phyloP scores from a whole-genome alignment of 2,797 vertebrate species.

The Peromyscus eremicus region DNA sequence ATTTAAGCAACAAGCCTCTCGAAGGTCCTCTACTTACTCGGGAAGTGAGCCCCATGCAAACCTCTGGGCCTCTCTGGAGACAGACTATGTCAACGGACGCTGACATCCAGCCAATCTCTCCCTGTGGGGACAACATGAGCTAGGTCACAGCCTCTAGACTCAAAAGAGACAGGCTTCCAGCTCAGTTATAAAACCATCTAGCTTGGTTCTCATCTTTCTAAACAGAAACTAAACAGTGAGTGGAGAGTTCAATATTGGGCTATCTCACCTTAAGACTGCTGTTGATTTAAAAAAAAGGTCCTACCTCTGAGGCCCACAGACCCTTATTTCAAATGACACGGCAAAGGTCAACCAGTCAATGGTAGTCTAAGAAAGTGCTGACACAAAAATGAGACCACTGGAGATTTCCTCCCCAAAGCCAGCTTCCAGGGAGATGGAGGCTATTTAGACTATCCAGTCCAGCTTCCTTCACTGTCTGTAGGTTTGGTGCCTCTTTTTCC shows the following conservation, averaged over 20 bases:
- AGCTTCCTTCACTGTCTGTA: not conserved
- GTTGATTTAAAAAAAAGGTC: not conserved
- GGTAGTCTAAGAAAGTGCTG: not conserved
- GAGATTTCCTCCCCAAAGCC: not conserved
- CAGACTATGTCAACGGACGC: not conserved
- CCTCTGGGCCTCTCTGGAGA: not conserved
- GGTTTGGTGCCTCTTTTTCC: not conserved
- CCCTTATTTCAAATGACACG: constrained; percentile 19
- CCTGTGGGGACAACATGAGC: accelerated
- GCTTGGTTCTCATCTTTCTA: not conserved
- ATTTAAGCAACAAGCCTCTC: not conserved
- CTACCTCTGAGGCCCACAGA: not conserved
- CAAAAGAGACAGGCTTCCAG: not conserved
- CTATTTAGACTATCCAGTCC: not conserved
- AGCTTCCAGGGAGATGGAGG: not conserved
- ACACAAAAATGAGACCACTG: not conserved
- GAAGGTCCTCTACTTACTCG: not conserved
- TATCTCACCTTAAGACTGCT: not conserved
- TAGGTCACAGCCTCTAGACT: not conserved
- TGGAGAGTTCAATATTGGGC: not conserved
- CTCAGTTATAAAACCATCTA: not conserved
- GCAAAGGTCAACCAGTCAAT: not conserved
- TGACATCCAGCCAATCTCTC: not conserved
- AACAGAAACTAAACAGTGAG: not conserved
- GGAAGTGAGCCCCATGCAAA: not conserved